A percentile compares a stretch with the other conserved stretches of the same genome.
These are phyloP conservation scores for Melieria picta DNA, from an alignment of 2,888 invertebrate genomes.

Conservation along the genomic window DNA sequence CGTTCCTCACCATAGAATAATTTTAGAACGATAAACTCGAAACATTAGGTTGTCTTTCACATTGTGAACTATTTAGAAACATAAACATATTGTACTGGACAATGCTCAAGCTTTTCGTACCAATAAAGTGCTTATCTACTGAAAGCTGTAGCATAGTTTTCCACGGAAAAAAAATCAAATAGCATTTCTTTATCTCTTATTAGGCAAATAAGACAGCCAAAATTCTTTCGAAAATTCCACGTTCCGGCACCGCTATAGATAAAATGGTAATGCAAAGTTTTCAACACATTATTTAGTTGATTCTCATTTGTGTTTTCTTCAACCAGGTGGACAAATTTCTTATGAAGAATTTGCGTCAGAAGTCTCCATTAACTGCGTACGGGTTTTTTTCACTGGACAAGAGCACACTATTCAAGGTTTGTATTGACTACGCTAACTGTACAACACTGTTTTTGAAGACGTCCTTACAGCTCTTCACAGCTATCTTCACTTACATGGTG, in stretches of 20 bases:
- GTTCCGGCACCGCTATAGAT: slow-evolving; percentile 50
- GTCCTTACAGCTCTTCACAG: slow-evolving; percentile 53
- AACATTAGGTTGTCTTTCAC: too few species aligned
- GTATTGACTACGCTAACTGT: not conserved
- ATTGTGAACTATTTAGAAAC: too few species aligned
- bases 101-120: too few species aligned
- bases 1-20: too few species aligned
- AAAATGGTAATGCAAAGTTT: slow-evolving; percentile 49
- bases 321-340: slow-evolving; percentile 57
- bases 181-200: slow-evolving; percentile 31
- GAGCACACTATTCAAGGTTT: slow-evolving; percentile 57
- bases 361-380: slow-evolving; percentile 59
- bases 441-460: not conserved
- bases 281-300: not conserved
- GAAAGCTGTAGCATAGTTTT: too few species aligned
- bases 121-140: too few species aligned
- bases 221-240: slow-evolving; percentile 52
- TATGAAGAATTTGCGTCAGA: slow-evolving; percentile 56
- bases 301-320: not conserved
- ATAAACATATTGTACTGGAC: too few species aligned
- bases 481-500: slow-evolving; percentile 60
- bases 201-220: slow-evolving; percentile 56
- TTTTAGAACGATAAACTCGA: too few species aligned
- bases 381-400: slow-evolving; percentile 60
- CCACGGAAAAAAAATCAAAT: not conserved